Evolutionary conservation across 2,797 vertebrate species (phyloP), one percentile per base, ranked within the genome.

Genomic region (Hippocampus kuda): DNA sequence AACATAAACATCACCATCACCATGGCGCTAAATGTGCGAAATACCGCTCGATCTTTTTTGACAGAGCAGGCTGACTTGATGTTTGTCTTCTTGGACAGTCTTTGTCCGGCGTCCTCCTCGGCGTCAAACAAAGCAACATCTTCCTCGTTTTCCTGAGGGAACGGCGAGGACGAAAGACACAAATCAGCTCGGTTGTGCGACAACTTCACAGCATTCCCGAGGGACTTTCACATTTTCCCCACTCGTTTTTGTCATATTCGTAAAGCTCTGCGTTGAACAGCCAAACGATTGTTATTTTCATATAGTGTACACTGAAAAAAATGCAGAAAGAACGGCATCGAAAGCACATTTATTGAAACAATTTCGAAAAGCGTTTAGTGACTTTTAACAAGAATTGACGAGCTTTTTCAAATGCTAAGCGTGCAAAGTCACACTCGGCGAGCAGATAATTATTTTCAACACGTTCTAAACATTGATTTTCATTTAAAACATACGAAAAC

Each of bases 121-220:
- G 94, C 93, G 72, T 98, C 96, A 69, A 98, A 98, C 63, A 98
- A 90, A 68, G 96, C 94, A 75, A 98, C 94, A 1, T 98, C 95
- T 78, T 97, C 95, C 48, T 98, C 94, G 44, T 94, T 88, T 74
- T 94, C 93, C 96, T 98, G 76, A 51, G 70, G 70, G 73, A 79
- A 56, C 53, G 70, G 74, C n/a, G 69, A 82, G 68, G n/a, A 57
- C 20, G 34, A 38, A 85, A 77, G 67, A 82, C 1, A 0, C 8
- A 63, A 0, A 26, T 66, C 44, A 63, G 61, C 41, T 38, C 6
- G 13, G 4, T 15, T 15, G 42, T 1, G 42, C 15, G 16, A 48
- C 46, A 53, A 53, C 49, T 53, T 53, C 49, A 53, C 49, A 9
- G 20, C 20, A 7, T 54, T n/a, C 22, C 22, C 22, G 2, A n/a